Conservation (phyloP, 2,888 invertebrate genomes). For the Drosophila trichaetosa region DNA sequence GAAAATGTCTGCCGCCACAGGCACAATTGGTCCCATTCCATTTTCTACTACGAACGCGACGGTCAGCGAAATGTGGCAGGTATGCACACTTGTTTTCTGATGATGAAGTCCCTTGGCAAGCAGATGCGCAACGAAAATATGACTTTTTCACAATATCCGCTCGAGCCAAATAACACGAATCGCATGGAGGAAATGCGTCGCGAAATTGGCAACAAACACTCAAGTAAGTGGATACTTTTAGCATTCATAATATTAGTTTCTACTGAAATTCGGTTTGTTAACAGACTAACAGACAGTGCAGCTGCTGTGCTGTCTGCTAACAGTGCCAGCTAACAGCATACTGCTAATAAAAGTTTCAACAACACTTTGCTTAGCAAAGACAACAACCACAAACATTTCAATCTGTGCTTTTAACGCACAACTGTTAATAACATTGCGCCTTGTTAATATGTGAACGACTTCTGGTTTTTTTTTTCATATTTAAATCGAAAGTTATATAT, state of each 20-base stretch:
- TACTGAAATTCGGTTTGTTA: not conserved
- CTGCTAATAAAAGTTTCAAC: slow-evolving; percentile 41
- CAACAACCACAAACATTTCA: slow-evolving; percentile 39
- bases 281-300: not conserved
- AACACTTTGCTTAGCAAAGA: slow-evolving; percentile 44
- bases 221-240: slow-evolving; percentile 87
- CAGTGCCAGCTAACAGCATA: not conserved
- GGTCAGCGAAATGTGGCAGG: slow-evolving; percentile 89
- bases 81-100: slow-evolving; percentile 90
- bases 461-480: not conserved
- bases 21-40: slow-evolving; percentile 90
- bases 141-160: slow-evolving; percentile 83
- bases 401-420: slow-evolving; percentile 27
- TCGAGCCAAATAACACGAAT: slow-evolving; percentile 86
- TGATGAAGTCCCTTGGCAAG: slow-evolving; percentile 90
- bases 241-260: not conserved
- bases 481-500: not conserved
- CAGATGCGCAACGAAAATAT: slow-evolving; percentile 85
- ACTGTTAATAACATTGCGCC: slow-evolving; percentile 4
- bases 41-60: slow-evolving; percentile 91
- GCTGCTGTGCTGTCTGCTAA: not conserved
- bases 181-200: slow-evolving; percentile 88
- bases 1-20: slow-evolving; percentile 84
- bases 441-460: not conserved
- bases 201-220: slow-evolving; percentile 89